phyloP scores from a whole-genome alignment of 2,888 invertebrate genomes.

The Gari tellinella region DNA sequence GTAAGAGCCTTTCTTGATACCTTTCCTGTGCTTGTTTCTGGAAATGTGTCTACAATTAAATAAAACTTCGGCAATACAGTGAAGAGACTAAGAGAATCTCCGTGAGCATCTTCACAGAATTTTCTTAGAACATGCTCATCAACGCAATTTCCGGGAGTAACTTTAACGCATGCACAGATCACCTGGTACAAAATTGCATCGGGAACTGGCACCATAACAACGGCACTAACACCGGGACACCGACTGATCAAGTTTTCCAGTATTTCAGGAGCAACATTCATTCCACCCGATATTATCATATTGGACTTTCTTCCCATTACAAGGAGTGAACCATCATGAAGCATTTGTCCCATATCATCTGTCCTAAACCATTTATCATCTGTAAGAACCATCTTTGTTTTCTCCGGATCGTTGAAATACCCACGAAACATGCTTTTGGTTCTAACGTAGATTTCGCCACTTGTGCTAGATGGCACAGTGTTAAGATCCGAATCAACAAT shows the following conservation, averaged over 20 bases:
- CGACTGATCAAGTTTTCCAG: slow-evolving; percentile 14
- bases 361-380: slow-evolving; percentile 23
- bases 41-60: slow-evolving; percentile 32
- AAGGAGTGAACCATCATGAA: slow-evolving; percentile 3
- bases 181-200: slow-evolving; percentile 33
- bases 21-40: slow-evolving; percentile 21
- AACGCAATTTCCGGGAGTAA: slow-evolving; percentile 21
- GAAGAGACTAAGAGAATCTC: slow-evolving; percentile 13
- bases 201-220: slow-evolving; percentile 36
- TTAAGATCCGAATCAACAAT: slow-evolving; percentile 21
- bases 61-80: slow-evolving; percentile 18
- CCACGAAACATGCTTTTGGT: slow-evolving; percentile 1
- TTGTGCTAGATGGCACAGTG: not conserved
- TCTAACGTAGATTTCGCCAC: slow-evolving; percentile 24
- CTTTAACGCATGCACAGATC: slow-evolving; percentile 48
- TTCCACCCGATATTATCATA: slow-evolving; percentile 22
- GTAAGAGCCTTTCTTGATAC: slow-evolving; percentile 18
- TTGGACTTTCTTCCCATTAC: slow-evolving; percentile 25
- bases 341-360: slow-evolving; percentile 28
- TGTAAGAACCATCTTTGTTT: not conserved
- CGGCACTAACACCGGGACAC: slow-evolving; percentile 17
- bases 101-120: slow-evolving; percentile 10
- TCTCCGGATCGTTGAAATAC: slow-evolving; percentile 16
- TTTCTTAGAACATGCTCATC: slow-evolving; percentile 11
- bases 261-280: slow-evolving; percentile 17